phyloP scores from a whole-genome alignment of 2,113 vertebrate genomes.

The Pyrgilauda ruficollis region DNA sequence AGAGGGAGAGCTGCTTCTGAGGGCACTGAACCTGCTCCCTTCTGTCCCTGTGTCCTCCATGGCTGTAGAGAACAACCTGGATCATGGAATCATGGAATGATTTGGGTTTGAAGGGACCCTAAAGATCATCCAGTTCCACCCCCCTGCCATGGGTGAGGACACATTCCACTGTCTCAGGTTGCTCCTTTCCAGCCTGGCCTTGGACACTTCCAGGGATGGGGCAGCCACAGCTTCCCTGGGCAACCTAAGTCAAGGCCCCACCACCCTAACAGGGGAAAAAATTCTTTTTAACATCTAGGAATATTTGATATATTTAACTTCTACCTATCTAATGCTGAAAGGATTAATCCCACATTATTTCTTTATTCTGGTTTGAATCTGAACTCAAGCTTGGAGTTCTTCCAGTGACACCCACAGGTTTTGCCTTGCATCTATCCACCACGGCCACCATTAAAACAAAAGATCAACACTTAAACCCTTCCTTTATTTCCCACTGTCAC shows the following conservation, averaged over 20 bases:
- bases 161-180: background rate
- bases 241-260: rapidly evolving
- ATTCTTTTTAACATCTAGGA: background rate
- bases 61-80: background rate
- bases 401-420: slow-evolving; percentile 9
- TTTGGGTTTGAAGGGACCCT: background rate
- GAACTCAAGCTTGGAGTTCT: background rate
- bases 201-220: background rate
- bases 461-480: background rate
- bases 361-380: background rate
- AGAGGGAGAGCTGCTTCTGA: background rate
- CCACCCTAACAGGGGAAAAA: background rate
- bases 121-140: background rate
- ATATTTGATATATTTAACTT: background rate
- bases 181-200: rapidly evolving
- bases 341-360: background rate
- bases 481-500: background rate
- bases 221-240: background rate
- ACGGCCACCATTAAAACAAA: background rate
- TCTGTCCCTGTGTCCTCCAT: background rate
- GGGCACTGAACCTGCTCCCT: background rate
- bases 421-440: background rate
- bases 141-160: rapidly evolving
- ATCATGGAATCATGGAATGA: no score
- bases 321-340: background rate